Percentiles rank a stretch among this genome's conserved stretches.
phyloP scores from a whole-genome alignment of 2,888 invertebrate species.

The Agrochola lychnidis region DNA sequence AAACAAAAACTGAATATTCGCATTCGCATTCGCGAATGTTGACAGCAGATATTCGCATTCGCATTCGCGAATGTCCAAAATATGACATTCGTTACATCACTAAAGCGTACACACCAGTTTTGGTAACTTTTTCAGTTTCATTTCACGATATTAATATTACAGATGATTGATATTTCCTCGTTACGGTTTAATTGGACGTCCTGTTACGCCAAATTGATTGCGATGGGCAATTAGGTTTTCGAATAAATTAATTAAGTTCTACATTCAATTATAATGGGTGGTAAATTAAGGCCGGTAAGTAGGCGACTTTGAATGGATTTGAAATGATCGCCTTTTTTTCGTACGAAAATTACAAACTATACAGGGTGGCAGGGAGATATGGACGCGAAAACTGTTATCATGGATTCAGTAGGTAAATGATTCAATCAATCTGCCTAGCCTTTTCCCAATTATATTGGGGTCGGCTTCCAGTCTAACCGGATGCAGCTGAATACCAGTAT shows the following conservation, averaged over 20 bases:
- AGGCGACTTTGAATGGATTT: constrained; percentile 17
- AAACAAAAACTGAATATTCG: no score
- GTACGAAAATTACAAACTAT: background rate
- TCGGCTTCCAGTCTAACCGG: no score
- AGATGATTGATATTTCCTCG: constrained; percentile 63
- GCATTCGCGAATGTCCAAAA: no score
- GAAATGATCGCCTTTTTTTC: constrained; percentile 18
- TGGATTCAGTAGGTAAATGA: no score
- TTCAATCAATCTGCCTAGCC: no score
- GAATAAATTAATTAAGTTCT: constrained; percentile 65
- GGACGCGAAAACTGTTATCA: no score
- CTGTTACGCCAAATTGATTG: constrained; percentile 65
- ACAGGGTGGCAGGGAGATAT: no score
- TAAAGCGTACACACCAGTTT: constrained; percentile 18
- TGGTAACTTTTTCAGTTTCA: constrained; percentile 23
- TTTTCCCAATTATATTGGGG: no score
- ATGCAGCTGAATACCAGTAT: no score
- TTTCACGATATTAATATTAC: constrained; percentile 48
- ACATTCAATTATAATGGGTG: constrained; percentile 59
- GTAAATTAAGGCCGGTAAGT: constrained; percentile 50
- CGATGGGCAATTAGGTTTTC: constrained; percentile 63
- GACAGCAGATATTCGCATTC: no score
- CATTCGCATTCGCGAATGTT: no score
- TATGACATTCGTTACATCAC: no score
- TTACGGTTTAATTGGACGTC: constrained; percentile 63